Conservation (phyloP, 2,113 vertebrate genomes). For the Lophura nycthemera region DNA sequence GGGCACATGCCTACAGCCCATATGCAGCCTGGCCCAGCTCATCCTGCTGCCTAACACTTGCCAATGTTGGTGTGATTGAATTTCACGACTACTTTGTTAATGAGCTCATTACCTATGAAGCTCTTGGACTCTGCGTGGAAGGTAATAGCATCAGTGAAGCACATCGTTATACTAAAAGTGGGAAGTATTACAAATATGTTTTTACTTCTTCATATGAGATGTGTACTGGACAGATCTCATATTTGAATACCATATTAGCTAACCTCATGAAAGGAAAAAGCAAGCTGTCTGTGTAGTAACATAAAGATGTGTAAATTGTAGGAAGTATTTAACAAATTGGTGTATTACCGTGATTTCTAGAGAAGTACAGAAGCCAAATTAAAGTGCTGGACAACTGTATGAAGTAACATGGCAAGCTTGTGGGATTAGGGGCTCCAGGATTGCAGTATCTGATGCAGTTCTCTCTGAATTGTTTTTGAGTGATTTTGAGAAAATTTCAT, state of each 20-base stretch:
- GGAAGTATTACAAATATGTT: neutral
- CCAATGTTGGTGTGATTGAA: slow-evolving; percentile 90
- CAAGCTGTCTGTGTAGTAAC: neutral
- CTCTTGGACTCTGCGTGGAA: slow-evolving; percentile 91
- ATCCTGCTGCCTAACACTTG: slow-evolving; percentile 76
- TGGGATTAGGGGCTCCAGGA: neutral
- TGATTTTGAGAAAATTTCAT: neutral
- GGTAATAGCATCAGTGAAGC: slow-evolving; percentile 74
- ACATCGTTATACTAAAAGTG: neutral
- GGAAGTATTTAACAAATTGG: neutral
- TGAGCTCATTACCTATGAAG: slow-evolving; percentile 95
- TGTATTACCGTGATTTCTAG: neutral
- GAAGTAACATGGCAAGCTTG: neutral
- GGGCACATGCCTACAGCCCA: no score
- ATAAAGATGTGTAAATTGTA: neutral
- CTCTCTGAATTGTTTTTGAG: neutral
- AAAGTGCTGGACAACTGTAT: neutral
- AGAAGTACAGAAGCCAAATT: neutral
- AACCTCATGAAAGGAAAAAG: neutral
- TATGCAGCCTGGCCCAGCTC: no score
- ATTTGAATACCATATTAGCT: neutral
- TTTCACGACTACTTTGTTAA: slow-evolving; percentile 95
- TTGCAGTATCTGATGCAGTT: neutral
- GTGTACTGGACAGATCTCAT: neutral
- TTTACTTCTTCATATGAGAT: neutral